A percentile compares a stretch with the other conserved stretches of the same genome.
phyloP scores from a whole-genome alignment of 2,113 vertebrate species.

The Rhineura floridana region DNA sequence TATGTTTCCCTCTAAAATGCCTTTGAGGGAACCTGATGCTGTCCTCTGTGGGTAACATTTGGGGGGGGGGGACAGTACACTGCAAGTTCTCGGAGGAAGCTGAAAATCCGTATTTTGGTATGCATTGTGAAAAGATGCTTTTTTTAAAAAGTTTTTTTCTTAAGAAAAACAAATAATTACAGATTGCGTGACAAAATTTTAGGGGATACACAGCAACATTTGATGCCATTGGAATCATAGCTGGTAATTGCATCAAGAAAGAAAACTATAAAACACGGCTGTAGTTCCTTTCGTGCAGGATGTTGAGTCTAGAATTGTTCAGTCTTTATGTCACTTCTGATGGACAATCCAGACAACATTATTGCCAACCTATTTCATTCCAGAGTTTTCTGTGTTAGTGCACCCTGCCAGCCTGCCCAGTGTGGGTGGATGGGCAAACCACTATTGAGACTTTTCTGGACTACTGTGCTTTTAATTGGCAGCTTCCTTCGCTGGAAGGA shows the following conservation, averaged over 20 bases:
- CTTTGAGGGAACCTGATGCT: accelerated
- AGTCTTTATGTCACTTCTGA: background rate
- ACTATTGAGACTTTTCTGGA: background rate
- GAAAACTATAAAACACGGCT: background rate
- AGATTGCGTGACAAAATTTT: background rate
- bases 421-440: background rate
- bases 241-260: conserved; percentile 23
- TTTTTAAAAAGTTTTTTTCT: background rate
- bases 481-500: background rate
- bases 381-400: background rate
- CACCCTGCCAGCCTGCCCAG: background rate
- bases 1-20: background rate
- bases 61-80: accelerated
- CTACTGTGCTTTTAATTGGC: background rate
- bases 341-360: background rate
- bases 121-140: background rate
- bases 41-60: background rate
- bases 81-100: background rate
- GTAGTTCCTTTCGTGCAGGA: background rate
- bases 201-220: conserved; percentile 13
- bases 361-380: background rate
- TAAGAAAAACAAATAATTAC: background rate
- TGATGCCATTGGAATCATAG: background rate
- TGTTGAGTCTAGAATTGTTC: background rate
- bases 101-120: accelerated